A percentile compares a stretch with the other conserved stretches of the same genome.
Evolutionary conservation across 1,140 invertebrate genomes (phyloP).

Genomic region (Cyclargus thomasi): DNA sequence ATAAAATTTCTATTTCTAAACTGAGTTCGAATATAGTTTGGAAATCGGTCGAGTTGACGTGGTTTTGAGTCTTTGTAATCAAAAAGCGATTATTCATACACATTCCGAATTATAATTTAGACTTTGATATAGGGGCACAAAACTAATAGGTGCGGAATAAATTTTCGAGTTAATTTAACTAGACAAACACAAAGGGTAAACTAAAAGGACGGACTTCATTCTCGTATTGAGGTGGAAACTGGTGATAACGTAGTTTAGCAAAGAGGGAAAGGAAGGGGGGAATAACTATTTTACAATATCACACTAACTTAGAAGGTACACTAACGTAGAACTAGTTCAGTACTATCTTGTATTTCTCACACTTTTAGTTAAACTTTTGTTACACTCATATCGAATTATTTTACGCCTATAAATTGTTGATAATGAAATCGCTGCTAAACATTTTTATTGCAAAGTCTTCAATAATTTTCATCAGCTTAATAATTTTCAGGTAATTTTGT

Average conservation of each 20-base stretch:
- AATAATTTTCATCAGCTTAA: too few species aligned
- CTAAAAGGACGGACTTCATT: conserved; percentile 4
- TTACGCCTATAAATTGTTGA: too few species aligned
- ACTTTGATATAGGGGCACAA: conserved; percentile 10
- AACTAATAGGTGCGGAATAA: conserved; percentile 11
- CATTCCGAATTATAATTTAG: conserved; percentile 7
- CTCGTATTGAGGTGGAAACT: background rate
- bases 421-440: too few species aligned
- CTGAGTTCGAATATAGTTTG: too few species aligned
- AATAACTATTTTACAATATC: background rate
- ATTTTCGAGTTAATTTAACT: conserved; percentile 15
- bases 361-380: too few species aligned
- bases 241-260: conserved; percentile 6
- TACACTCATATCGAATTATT: too few species aligned
- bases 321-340: too few species aligned
- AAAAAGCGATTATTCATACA: conserved; percentile 11
- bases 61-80: background rate
- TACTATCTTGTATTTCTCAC: too few species aligned
- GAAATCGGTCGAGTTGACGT: background rate
- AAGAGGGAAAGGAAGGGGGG: background rate
- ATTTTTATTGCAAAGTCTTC: too few species aligned
- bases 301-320: too few species aligned
- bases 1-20: too few species aligned
- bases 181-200: conserved; percentile 5
- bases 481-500: too few species aligned